Conservation (phyloP, 2,888 invertebrate genomes). For the Crocallis elinguaria region DNA sequence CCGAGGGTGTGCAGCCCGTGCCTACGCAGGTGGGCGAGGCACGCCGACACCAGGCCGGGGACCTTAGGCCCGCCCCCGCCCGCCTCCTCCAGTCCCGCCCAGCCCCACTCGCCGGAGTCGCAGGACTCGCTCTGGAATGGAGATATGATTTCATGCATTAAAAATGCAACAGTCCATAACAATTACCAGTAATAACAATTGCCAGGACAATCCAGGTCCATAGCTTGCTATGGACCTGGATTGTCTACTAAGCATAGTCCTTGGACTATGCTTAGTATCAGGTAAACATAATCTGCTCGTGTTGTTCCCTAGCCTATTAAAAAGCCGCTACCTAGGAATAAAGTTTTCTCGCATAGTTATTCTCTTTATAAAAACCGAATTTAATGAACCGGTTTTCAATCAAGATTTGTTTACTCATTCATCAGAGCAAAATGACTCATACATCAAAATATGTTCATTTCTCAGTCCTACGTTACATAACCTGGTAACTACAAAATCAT, state of each 20-base stretch:
- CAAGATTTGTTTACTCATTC: background rate
- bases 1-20: slow-evolving; percentile 94
- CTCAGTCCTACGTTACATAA: slow-evolving; percentile 1
- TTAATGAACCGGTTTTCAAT: background rate
- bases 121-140: slow-evolving; percentile 90
- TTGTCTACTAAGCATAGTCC: no score
- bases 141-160: background rate
- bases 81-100: slow-evolving; percentile 84
- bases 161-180: no score
- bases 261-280: no score
- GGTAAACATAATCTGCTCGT: no score
- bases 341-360: no score
- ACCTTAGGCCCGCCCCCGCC: slow-evolving; percentile 85
- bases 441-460: slow-evolving; percentile 1
- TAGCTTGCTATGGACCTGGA: no score
- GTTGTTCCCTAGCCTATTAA: no score
- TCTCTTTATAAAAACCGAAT: background rate
- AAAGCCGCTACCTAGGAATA: no score
- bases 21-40: slow-evolving; percentile 92
- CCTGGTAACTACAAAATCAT: background rate
- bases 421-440: background rate
- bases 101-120: slow-evolving; percentile 87
- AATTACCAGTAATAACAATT: no score
- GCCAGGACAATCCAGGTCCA: no score
- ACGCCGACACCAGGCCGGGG: slow-evolving; percentile 91